Evolutionary conservation across 2,113 vertebrate genomes (phyloP), one percentile per base, ranked within the genome.

Genomic region (Campylorhamphus procurvoides): DNA sequence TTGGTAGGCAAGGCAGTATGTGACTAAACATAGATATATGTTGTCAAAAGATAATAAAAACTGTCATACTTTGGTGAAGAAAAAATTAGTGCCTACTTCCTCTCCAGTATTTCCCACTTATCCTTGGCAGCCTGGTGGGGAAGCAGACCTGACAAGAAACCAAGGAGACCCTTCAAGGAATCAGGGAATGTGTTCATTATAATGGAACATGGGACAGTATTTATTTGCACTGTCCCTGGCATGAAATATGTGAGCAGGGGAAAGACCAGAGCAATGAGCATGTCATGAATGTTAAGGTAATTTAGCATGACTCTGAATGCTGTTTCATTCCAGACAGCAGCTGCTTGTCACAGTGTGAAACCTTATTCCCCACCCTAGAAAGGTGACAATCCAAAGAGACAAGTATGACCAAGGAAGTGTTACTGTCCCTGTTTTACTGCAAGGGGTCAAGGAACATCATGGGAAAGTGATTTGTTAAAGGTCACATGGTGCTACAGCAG

Each of bases 401-500:
- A 46, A 64, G 6, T 67, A 53, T 18, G 79, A 63, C 60, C 3
- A 4, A 86, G 83, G 59, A 83, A 83, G 42, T 75, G 72, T 59
- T 42, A 39, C 59, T 59, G 52, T 47, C 67, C 46, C 15, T 13
- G 9, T 80, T 77, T 90, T 80, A 67, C 68, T 76, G 50, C 79
- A 63, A 67, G 75, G 31, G 63, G 24, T 84, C 75, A 87, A 85
- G 71, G 64, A 73, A 77, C 75, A 67, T 42, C 68, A 84, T 29
- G 85, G 68, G 63, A 94, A 93, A 74, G 47, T 27, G 72, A 86
- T 83, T 74, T 88, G 72, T 60, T 74, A 40, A 88, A 84, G 87
- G 75, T 94, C 72, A 84, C 82, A 64, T 49, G 33, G 78, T n/a
- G 53, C 66, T n/a, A 3, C 28, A 56, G 72, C 39, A 42, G 68